Percentiles rank a stretch among this genome's conserved stretches.
These are phyloP conservation scores for Entomyzon cyanotis DNA, from an alignment of 2,113 vertebrate species.

Conservation along the genomic window DNA sequence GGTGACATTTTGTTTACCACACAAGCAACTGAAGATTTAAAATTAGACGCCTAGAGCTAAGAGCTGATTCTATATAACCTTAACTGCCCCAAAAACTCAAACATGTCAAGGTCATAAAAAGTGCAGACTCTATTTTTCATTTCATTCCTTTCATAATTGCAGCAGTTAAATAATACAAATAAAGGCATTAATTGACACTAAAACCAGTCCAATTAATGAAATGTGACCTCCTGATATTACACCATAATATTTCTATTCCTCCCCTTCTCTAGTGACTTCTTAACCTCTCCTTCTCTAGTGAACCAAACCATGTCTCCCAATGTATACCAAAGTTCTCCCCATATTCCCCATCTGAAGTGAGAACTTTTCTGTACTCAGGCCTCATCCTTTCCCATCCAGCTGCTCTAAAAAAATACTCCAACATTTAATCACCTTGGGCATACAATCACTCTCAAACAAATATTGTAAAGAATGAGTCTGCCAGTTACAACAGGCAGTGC, in stretches of 20 bases:
- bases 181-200: background rate
- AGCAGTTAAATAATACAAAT: background rate
- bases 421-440: background rate
- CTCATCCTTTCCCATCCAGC: background rate
- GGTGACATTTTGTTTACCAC: background rate
- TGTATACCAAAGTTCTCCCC: fast-evolving
- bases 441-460: background rate
- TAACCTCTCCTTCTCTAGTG: background rate
- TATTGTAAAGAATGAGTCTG: background rate
- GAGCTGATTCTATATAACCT: background rate
- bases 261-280: background rate
- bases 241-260: background rate
- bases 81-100: background rate
- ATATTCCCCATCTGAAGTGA: fast-evolving
- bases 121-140: background rate
- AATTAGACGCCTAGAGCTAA: background rate
- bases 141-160: background rate
- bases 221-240: background rate
- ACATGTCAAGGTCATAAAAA: background rate
- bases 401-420: background rate
- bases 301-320: background rate
- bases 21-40: background rate
- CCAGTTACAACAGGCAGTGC: background rate
- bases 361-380: background rate
- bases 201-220: background rate